A percentile compares a stretch with the other conserved stretches of the same genome.
Evolutionary conservation across 2,113 vertebrate species (phyloP).

Genomic region (Mustelus asterias): DNA sequence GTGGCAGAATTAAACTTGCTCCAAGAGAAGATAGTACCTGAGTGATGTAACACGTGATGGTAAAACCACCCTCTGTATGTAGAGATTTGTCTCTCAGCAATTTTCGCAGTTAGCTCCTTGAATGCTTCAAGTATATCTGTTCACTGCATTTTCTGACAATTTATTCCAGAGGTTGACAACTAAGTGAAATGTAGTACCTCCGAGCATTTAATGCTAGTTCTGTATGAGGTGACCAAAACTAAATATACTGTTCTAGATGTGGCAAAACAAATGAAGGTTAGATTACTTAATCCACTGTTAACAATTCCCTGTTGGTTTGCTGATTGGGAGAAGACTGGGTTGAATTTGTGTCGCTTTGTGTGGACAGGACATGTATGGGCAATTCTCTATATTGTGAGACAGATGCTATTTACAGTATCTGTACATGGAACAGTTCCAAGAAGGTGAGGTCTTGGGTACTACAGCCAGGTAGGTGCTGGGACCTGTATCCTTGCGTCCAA

Average conservation of each 20-base stretch:
- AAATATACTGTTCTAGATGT: neutral
- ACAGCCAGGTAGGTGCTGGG: neutral
- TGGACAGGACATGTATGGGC: neutral
- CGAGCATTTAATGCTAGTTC: too few species aligned
- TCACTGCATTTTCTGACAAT: too few species aligned
- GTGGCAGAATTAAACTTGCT: too few species aligned
- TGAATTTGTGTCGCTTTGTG: neutral
- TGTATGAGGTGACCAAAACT: neutral
- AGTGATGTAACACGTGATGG: too few species aligned
- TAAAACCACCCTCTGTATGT: too few species aligned
- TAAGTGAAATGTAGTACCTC: too few species aligned
- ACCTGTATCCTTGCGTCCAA: neutral
- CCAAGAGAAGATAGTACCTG: too few species aligned
- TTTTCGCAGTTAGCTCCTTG: too few species aligned
- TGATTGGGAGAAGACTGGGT: neutral
- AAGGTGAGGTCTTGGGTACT: neutral
- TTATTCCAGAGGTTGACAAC: too few species aligned
- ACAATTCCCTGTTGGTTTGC: neutral
- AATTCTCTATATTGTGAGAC: neutral
- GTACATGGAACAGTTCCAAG: neutral
- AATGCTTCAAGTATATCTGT: too few species aligned
- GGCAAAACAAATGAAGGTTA: neutral
- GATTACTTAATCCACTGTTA: neutral
- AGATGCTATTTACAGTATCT: neutral
- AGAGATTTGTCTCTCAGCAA: too few species aligned